Evolutionary conservation across 2,888 invertebrate genomes (phyloP).

Genomic region (Cremastobaeus sp.): DNA sequence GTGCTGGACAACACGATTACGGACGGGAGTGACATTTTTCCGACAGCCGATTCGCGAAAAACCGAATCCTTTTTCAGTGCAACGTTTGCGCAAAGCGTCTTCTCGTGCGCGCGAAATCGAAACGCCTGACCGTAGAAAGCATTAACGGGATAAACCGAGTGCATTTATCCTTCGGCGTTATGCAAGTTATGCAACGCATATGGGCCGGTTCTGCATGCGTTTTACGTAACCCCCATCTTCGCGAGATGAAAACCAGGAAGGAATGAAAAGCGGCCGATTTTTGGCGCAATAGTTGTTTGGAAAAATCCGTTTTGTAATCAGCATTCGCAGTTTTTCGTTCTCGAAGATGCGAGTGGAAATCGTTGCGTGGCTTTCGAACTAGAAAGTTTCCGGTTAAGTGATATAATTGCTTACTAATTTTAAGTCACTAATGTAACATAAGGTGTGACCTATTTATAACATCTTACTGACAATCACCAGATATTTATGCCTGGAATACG

Average conservation of each 20-base stretch:
- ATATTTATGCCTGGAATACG: too few species aligned
- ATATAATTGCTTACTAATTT: too few species aligned
- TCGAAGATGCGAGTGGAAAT: too few species aligned
- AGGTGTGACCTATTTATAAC: too few species aligned
- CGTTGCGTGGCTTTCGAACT: too few species aligned
- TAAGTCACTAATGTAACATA: too few species aligned
- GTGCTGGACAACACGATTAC: too few species aligned
- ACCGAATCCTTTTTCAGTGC: slow-evolving; percentile 24
- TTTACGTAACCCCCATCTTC: slow-evolving; percentile 62
- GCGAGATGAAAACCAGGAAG: slow-evolving; percentile 48
- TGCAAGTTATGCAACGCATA: slow-evolving; percentile 62
- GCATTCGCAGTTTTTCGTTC: too few species aligned
- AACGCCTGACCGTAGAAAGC: slow-evolving; percentile 46
- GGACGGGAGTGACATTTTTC: slow-evolving; percentile 21
- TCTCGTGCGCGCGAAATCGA: slow-evolving; percentile 33
- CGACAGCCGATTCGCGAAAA: not conserved
- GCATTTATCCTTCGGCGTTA: slow-evolving; percentile 60
- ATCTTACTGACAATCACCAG: too few species aligned
- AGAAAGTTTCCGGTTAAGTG: too few species aligned
- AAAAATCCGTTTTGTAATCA: not conserved
- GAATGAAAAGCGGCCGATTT: slow-evolving; percentile 29
- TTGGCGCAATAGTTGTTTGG: not conserved
- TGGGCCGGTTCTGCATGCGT: slow-evolving; percentile 45
- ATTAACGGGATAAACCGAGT: slow-evolving; percentile 42
- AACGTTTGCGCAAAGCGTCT: slow-evolving; percentile 35